A percentile compares a stretch with the other conserved stretches of the same genome.
Evolutionary conservation across 1,140 invertebrate genomes (phyloP).

Genomic region (Monomorium pharaonis): DNA sequence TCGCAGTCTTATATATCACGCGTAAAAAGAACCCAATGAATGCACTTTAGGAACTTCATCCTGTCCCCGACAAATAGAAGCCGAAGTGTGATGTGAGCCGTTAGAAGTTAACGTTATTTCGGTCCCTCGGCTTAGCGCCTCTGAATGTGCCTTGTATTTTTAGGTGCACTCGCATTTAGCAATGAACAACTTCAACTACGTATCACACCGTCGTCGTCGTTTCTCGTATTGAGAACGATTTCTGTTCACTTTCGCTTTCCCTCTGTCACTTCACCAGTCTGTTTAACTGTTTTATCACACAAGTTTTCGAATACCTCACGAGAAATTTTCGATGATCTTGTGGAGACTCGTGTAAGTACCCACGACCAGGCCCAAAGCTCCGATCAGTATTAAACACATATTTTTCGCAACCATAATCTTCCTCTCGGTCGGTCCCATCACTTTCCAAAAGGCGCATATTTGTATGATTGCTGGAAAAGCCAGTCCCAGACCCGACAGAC

Average conservation of each 20-base stretch:
- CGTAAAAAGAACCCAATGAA: background rate
- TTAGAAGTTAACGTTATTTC: slow-evolving; percentile 50
- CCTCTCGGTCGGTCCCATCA: slow-evolving; percentile 82
- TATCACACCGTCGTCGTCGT: slow-evolving; percentile 41
- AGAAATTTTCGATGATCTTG: slow-evolving; percentile 87
- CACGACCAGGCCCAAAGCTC: slow-evolving; percentile 88
- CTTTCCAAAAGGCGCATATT: slow-evolving; percentile 88
- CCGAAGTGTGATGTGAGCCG: background rate
- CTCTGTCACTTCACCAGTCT: background rate
- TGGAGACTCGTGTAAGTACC: slow-evolving; percentile 90
- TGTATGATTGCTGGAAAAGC: slow-evolving; percentile 95
- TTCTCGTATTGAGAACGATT: background rate
- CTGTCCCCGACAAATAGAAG: background rate
- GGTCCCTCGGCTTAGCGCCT: slow-evolving; percentile 21
- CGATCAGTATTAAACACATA: slow-evolving; percentile 89
- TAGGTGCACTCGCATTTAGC: slow-evolving; percentile 30
- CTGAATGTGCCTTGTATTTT: slow-evolving; percentile 7
- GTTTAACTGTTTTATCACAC: background rate
- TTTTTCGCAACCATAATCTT: slow-evolving; percentile 88
- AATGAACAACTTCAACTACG: slow-evolving; percentile 44
- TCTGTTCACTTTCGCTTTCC: background rate
- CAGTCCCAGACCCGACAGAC: slow-evolving; percentile 93
- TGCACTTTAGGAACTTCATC: slow-evolving; percentile 31
- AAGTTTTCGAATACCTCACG: background rate
- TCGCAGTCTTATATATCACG: slow-evolving; percentile 11